A percentile compares a stretch with the other conserved stretches of the same genome.
Evolutionary conservation across 2,113 vertebrate genomes (phyloP).

Genomic region (Rhabdornis inornatus): DNA sequence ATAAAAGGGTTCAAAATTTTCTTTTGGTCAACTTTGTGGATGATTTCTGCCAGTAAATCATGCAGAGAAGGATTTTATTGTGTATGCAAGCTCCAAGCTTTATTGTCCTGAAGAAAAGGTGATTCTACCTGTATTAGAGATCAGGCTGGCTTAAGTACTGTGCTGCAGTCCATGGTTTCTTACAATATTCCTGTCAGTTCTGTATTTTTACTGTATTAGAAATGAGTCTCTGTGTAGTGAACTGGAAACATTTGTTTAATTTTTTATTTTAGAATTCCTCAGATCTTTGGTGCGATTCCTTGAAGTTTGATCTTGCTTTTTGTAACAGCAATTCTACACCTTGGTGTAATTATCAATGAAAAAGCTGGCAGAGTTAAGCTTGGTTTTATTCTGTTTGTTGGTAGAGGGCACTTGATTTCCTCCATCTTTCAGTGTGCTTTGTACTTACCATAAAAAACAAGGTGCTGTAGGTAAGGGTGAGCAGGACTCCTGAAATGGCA

Average conservation of each 20-base stretch:
- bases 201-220: background rate
- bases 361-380: background rate
- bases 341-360: background rate
- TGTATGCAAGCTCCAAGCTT: background rate
- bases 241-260: background rate
- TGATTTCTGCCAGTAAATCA: background rate
- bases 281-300: background rate
- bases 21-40: background rate
- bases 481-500: slow-evolving; percentile 39
- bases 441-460: background rate
- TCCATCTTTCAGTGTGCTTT: background rate
- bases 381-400: background rate
- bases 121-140: background rate
- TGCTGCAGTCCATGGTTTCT: background rate
- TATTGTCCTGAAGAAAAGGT: background rate
- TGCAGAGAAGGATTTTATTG: background rate
- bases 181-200: background rate
- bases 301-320: background rate
- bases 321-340: background rate
- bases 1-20: background rate
- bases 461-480: background rate
- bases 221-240: background rate
- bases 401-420: background rate
- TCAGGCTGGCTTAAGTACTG: background rate
- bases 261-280: background rate